Base-by-base conservation (phyloP, 2,113 vertebrate species). In the Pungitius pungitius region DNA sequence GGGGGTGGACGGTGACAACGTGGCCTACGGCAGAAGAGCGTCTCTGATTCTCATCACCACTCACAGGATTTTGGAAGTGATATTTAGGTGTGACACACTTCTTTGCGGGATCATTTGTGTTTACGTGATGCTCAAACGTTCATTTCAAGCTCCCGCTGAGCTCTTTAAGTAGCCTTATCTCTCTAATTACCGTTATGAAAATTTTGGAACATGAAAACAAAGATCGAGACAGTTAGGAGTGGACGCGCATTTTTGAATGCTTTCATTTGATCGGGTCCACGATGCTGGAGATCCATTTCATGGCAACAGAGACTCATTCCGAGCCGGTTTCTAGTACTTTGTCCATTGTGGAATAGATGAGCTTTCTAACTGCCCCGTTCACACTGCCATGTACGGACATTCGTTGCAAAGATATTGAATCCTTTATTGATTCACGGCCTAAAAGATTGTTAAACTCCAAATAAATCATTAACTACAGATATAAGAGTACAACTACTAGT, bases 1-100 rank as follows among this genome's bases (percentile, higher is more conserved):
- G 52, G 15, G 2, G 8, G 27, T 47, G 62, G 27, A 74, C 70
- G 73, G 55, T 73, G 75, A 65, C 40, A 55, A 70, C 17, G 42
- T 39, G 51, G 30, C 6, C 1, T 64, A 11, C 3, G 22, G 12
- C 14, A 9, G 20, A 6, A 45, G 2, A 59, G 24, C 2, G 30
- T 15, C 37, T 51, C 39, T 77, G 27, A 15, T 20, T 35, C 54
- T 43, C 6, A 10, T 26, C 51, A 2, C 17, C 8, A 17, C n/a
- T 26, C 0, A 3, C 27, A 2, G 9, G 15, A 47, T n/a, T 20
- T 14, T 24, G 45, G 42, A 4, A 30, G 11, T n/a, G 8, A 49
- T 47, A 14, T 35, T 42, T n/a, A 42, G 52, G 45, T 22, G 33
- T 17, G 27, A 15, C 20, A 35, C 24, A 27, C 22, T 15, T 20